Evolutionary conservation across 2,113 vertebrate genomes (phyloP), one percentile per base, ranked within the genome.

Genomic region (Emydura subglobosa): DNA sequence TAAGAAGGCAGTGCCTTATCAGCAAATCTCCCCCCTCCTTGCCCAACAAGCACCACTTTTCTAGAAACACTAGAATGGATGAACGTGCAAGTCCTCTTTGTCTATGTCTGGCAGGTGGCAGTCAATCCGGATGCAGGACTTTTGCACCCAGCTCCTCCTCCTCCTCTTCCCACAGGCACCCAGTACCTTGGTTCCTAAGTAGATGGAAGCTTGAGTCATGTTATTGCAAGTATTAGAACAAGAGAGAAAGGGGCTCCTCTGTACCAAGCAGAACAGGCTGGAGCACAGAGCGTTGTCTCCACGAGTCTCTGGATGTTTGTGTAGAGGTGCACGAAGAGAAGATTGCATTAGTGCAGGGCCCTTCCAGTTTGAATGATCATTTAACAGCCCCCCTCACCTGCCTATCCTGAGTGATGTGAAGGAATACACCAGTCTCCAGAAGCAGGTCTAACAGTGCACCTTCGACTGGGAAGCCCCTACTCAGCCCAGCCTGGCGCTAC

Each of bases 401-500:
- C 59, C 14, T 65, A 34, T 65, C 31, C 13, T 34, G 59, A 65
- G 59, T 7, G 12, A 65, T 22, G n/a, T 74, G 68, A 24, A 74
- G 68, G 68, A 74, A 82, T 2, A 91, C 31, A 57, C 4, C 72
- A 2, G 14, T 57, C 55, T 57, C 55, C 59, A 65, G 31, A 65
- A 6, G 59, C 59, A 65, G 59, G 1, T 90, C 91, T 85, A 76
- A 72, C 0, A 0, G 8, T 72, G 3, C 4, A 21, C 7, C 25
- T 51, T 14, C 51, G 8, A 7, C 17, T 27, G 29, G 17, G 57
- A 29, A 87, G 4, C 1, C 4, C 80, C 2, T 34, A 25, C 39
- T 27, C 13, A 78, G 24, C 2, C 3, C 6, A 34, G 82, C 2
- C 42, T 72, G 5, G 39, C 8, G 5, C 21, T 42, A 25, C 22